Conservation (phyloP, 2,113 vertebrate genomes). For the Zootoca vivipara region DNA sequence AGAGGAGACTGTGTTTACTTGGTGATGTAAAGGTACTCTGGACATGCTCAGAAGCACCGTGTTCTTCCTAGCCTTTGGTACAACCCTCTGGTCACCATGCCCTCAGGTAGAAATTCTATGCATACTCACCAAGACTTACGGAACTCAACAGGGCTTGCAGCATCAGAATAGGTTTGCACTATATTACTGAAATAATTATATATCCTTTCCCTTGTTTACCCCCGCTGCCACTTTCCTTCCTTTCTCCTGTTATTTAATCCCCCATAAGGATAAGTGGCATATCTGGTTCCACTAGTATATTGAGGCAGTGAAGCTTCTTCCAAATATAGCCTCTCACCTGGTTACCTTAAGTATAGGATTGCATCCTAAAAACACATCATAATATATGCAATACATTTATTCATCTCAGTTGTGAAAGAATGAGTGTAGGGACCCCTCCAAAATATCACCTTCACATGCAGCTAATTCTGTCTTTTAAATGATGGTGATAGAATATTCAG, state of each 20-base stretch:
- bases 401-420: background rate
- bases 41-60: background rate
- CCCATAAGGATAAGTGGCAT: too few relatives aligned
- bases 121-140: background rate
- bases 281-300: background rate
- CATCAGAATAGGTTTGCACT: background rate
- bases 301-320: background rate
- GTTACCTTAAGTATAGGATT: background rate
- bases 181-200: background rate
- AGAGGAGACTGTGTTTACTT: background rate
- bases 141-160: background rate
- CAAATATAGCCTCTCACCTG: background rate
- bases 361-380: background rate
- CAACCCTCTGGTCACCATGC: background rate
- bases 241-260: background rate
- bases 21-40: background rate
- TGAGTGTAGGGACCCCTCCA: background rate
- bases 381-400: background rate
- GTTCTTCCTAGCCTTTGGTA: background rate
- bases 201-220: background rate
- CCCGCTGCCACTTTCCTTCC: background rate
- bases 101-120: background rate
- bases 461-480: too few relatives aligned
- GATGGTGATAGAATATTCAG: background rate
- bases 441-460: background rate